phyloP scores from a whole-genome alignment of 2,113 vertebrate species.

The Lanius ludovicianus region DNA sequence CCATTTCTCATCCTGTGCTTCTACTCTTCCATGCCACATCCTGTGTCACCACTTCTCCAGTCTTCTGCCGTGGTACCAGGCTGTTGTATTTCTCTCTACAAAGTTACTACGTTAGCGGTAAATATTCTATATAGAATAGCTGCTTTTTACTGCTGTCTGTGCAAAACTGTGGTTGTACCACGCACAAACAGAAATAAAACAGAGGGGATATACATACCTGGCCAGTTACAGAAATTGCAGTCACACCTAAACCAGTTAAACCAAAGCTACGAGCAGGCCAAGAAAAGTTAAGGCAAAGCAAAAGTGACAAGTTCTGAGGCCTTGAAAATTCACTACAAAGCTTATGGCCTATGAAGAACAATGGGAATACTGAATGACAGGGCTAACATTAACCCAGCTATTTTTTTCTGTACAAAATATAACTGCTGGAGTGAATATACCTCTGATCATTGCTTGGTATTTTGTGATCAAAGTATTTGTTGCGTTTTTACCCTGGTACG shows the following conservation, averaged over 20 bases:
- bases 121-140: neutral
- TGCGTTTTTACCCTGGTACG: fast-evolving
- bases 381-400: neutral
- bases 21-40: neutral
- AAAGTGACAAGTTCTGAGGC: fast-evolving
- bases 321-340: neutral
- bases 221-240: neutral
- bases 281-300: neutral
- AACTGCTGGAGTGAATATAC: neutral
- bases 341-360: neutral
- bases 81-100: neutral
- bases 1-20: neutral
- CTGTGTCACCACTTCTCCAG: neutral
- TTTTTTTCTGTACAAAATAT: neutral
- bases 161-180: neutral
- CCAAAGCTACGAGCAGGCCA: neutral
- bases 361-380: neutral
- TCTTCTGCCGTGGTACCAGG: neutral
- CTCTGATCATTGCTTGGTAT: neutral
- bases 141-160: neutral
- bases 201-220: neutral
- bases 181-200: neutral
- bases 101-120: fast-evolving
- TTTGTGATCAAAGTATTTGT: neutral
- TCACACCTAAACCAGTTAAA: neutral